Conservation (phyloP, 1,140 invertebrate species). For the Drosophila serrata region DNA sequence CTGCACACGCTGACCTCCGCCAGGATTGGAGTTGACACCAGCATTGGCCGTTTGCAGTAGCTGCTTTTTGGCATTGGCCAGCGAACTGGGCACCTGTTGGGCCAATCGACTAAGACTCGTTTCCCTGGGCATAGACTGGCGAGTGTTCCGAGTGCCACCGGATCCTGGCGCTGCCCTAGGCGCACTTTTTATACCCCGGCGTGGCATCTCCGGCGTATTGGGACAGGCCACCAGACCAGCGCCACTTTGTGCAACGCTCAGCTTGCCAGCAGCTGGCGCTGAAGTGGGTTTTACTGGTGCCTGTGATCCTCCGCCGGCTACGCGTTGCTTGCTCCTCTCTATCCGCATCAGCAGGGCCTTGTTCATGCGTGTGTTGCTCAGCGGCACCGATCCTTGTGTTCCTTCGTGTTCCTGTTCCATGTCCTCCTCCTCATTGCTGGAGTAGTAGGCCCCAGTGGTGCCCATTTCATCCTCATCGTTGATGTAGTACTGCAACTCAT, state of each 20-base stretch:
- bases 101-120: constrained; percentile 82
- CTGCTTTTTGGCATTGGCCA: constrained; percentile 83
- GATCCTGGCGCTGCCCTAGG: constrained; percentile 50
- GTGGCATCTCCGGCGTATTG: constrained; percentile 86
- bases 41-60: constrained; percentile 80
- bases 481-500: constrained; percentile 84
- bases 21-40: constrained; percentile 18
- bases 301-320: constrained; percentile 59
- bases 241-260: constrained; percentile 55
- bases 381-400: constrained; percentile 49
- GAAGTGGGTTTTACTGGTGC: constrained; percentile 70
- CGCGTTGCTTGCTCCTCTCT: constrained; percentile 82
- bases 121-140: constrained; percentile 83
- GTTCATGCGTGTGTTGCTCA: constrained; percentile 87
- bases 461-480: constrained; percentile 82
- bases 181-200: constrained; percentile 78
- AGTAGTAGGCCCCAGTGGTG: constrained; percentile 74
- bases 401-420: constrained; percentile 11
- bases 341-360: constrained; percentile 86
- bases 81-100: constrained; percentile 77
- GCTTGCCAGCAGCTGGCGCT: constrained; percentile 71
- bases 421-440: constrained; percentile 73
- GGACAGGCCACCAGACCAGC: constrained; percentile 85
- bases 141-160: constrained; percentile 44
- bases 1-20: constrained; percentile 57